A percentile compares a stretch with the other conserved stretches of the same genome.
Evolutionary conservation across 2,888 invertebrate species (phyloP).

Genomic region (Drosophila meridiana): DNA sequence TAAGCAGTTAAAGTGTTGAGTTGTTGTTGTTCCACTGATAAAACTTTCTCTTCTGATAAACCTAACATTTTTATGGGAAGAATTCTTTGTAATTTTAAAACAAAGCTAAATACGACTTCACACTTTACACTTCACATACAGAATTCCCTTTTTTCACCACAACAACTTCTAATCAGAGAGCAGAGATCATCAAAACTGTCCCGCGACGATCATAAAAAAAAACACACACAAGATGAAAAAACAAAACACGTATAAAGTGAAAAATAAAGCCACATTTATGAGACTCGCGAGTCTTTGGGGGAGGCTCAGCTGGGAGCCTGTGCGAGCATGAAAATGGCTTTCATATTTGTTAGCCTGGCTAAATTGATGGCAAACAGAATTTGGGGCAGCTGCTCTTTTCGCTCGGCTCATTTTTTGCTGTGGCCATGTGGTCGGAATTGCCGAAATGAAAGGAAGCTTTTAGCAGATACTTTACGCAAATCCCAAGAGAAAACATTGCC

Average conservation of each 20-base stretch:
- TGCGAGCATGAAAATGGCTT: conserved; percentile 33
- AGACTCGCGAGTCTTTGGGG: conserved; percentile 23
- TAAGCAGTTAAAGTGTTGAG: not conserved
- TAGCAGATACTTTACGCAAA: conserved; percentile 80
- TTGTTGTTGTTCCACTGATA: not conserved
- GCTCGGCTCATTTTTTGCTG: conserved; percentile 40
- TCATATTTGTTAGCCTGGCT: conserved; percentile 54
- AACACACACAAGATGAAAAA: not conserved
- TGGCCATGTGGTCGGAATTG: conserved; percentile 55
- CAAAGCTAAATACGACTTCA: not conserved
- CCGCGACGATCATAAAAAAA: conserved; percentile 19
- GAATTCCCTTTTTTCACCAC: no score
- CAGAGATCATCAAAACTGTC: conserved; percentile 31
- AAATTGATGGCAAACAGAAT: conserved; percentile 75
- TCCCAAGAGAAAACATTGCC: conserved; percentile 79
- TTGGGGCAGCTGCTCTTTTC: conserved; percentile 57
- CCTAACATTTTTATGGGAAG: not conserved
- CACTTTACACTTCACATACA: not conserved
- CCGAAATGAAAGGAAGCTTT: conserved; percentile 74
- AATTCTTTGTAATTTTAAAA: not conserved
- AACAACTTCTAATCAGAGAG: conserved; percentile 3
- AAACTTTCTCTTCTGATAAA: not conserved
- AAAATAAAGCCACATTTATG: conserved; percentile 44
- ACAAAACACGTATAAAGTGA: conserved; percentile 21
- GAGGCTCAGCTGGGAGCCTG: conserved; percentile 27